Evolutionary conservation across 2,888 invertebrate species (phyloP).

Genomic region (Pyrrhia umbra): DNA sequence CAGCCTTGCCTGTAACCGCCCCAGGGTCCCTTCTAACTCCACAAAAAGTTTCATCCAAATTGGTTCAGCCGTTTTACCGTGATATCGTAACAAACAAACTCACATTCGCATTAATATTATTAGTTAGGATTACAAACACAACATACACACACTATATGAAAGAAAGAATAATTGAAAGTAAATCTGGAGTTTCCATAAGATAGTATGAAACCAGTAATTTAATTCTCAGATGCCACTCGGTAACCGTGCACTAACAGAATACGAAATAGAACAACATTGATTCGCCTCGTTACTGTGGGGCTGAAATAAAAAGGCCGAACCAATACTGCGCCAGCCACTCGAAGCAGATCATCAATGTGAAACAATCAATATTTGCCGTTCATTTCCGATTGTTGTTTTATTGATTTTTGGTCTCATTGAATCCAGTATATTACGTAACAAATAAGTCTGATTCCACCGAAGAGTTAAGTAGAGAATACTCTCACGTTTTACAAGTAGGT

Average conservation of each 20-base stretch:
- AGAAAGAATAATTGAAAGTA: conserved; percentile 11
- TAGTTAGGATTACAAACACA: no score
- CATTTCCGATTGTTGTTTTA: conserved; percentile 29
- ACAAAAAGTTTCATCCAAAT: no score
- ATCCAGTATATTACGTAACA: background rate
- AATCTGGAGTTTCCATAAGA: conserved; percentile 28
- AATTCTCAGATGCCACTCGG: conserved; percentile 69
- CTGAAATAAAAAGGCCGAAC: conserved; percentile 64
- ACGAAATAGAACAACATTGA: conserved; percentile 77
- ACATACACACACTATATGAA: background rate
- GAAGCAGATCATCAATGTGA: conserved; percentile 49
- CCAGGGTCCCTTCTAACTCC: no score
- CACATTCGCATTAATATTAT: no score
- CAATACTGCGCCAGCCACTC: conserved; percentile 49
- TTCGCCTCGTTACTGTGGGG: conserved; percentile 72
- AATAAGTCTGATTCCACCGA: background rate
- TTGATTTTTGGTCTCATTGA: background rate
- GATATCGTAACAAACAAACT: no score
- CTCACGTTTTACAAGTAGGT: no score
- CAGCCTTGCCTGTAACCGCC: no score
- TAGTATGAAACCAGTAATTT: conserved; percentile 69
- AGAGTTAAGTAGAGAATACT: no score
- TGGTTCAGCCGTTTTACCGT: no score
- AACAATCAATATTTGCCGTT: conserved; percentile 38
- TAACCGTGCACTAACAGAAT: conserved; percentile 69